Conservation (phyloP, 2,797 vertebrate genomes). For the Lophotriccus pileatus region DNA sequence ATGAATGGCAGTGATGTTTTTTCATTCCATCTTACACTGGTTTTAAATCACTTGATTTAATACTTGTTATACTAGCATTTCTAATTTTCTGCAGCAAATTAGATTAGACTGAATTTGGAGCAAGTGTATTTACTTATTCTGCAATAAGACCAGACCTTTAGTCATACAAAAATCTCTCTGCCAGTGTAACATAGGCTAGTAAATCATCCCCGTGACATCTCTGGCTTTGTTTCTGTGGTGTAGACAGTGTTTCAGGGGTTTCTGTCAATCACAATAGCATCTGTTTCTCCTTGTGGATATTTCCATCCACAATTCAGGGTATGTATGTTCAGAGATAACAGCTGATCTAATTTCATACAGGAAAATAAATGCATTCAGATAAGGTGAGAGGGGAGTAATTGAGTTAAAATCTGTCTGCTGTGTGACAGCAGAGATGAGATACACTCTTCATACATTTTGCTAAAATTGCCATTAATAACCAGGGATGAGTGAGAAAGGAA, state of each 20-base stretch:
- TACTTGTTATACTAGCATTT: neutral
- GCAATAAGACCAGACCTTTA: neutral
- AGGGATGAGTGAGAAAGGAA: neutral
- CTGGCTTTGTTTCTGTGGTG: slow-evolving; percentile 37
- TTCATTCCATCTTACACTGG: neutral
- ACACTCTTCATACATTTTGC: neutral
- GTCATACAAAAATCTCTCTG: neutral
- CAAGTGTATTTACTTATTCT: slow-evolving; percentile 14
- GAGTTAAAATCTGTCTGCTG: slow-evolving; percentile 40
- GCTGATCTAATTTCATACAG: slow-evolving; percentile 38
- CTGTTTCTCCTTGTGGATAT: slow-evolving; percentile 38
- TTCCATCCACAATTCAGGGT: neutral
- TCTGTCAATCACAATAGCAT: slow-evolving; percentile 24
- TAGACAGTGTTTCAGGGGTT: neutral
- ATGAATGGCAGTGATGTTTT: neutral
- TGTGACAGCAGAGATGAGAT: slow-evolving; percentile 30
- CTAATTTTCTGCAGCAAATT: slow-evolving; percentile 17
- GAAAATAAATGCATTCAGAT: slow-evolving; percentile 47
- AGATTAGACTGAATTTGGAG: neutral
- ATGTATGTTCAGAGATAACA: slow-evolving; percentile 26
- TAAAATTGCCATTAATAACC: slow-evolving; percentile 11
- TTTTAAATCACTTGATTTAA: slow-evolving; percentile 21
- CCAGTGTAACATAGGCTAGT: neutral
- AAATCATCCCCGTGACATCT: slow-evolving; percentile 41
- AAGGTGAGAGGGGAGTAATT: slow-evolving; percentile 50